Conservation (phyloP, 2,797 vertebrate genomes). For the Sebastes steindachneri region DNA sequence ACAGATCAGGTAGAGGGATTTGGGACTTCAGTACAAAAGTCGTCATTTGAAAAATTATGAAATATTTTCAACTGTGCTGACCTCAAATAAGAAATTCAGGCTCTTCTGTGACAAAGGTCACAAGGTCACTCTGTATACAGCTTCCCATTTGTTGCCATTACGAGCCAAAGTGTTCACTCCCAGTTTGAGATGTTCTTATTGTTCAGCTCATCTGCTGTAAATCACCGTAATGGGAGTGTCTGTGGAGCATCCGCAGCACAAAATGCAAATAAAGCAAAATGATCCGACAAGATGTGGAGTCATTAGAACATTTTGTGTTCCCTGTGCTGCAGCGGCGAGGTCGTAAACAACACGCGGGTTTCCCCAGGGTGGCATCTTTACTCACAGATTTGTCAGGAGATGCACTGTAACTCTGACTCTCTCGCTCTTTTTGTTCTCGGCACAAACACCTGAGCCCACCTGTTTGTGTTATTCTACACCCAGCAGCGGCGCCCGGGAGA, state of each 20-base stretch:
- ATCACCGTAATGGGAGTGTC: slow-evolving; percentile 10
- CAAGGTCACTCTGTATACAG: not conserved
- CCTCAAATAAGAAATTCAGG: not conserved
- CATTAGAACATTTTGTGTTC: slow-evolving; percentile 9
- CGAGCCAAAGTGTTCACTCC: not conserved
- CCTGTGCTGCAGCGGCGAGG: not conserved
- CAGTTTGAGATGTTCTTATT: not conserved
- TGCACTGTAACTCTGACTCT: not conserved
- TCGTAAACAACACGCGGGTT: slow-evolving; percentile 43
- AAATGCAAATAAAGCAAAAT: slow-evolving; percentile 3
- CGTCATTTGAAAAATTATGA: not conserved
- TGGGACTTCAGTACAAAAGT: not conserved
- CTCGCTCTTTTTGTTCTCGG: not conserved
- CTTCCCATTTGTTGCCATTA: slow-evolving; percentile 17
- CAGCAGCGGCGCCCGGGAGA: slow-evolving; percentile 20
- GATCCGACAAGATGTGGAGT: not conserved
- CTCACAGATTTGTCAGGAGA: slow-evolving; percentile 19
- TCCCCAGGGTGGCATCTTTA: slow-evolving; percentile 20
- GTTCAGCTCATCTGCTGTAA: not conserved
- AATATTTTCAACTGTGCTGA: not conserved
- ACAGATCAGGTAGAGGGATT: not conserved
- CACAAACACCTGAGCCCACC: slow-evolving; percentile 54
- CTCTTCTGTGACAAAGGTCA: slow-evolving; percentile 10
- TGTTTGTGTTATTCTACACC: slow-evolving; percentile 51
- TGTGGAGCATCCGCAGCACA: not conserved